Percentiles rank a stretch among this genome's conserved stretches.
Evolutionary conservation across 2,113 vertebrate genomes (phyloP).

Genomic region (Steatornis caripensis): DNA sequence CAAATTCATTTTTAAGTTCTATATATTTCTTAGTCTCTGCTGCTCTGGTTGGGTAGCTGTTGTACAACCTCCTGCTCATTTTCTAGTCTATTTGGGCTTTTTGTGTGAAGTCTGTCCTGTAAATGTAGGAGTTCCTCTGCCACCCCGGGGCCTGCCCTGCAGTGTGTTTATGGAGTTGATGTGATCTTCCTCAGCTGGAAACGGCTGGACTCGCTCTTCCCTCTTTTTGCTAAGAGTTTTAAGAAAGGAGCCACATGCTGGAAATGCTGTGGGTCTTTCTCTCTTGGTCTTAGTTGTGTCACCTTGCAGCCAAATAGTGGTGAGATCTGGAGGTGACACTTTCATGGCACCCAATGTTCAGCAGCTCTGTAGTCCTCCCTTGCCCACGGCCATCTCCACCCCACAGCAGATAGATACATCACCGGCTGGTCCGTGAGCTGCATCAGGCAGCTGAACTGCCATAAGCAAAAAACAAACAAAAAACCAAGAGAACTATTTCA

Average conservation of each 20-base stretch:
- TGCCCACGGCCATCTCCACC: neutral
- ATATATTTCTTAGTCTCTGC: neutral
- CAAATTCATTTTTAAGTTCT: neutral
- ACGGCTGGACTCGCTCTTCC: neutral
- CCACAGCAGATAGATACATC: accelerated
- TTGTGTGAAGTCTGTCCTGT: neutral
- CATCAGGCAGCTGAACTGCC: neutral
- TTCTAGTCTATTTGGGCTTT: neutral
- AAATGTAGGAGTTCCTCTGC: neutral
- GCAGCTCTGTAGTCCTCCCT: neutral
- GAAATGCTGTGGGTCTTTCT: neutral
- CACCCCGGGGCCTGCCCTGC: neutral
- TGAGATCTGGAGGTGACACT: neutral
- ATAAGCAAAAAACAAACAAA: neutral
- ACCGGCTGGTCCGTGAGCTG: neutral
- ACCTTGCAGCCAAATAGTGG: neutral
- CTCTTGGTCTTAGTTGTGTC: neutral
- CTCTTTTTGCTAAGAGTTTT: neutral
- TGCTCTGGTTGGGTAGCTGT: neutral
- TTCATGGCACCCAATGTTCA: neutral
- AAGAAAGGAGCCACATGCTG: neutral
- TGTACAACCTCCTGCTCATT: neutral
- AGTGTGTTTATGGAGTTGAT: neutral
- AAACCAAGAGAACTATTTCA: neutral
- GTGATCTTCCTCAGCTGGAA: neutral